phyloP scores from a whole-genome alignment of 1,140 invertebrate genomes.

The Lepidostoma basale region DNA sequence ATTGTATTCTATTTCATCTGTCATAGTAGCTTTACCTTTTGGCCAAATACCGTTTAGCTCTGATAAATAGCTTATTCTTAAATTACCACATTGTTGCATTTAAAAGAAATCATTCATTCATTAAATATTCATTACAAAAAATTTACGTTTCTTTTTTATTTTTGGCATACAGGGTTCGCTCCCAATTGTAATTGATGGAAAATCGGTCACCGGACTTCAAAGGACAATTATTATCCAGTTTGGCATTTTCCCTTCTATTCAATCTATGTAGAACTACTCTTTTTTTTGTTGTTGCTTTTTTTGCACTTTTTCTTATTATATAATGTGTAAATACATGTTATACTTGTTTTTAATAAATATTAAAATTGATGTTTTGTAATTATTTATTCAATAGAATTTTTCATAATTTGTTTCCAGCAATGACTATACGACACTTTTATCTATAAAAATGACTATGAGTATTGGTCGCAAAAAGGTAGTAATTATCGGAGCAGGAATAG shows the following conservation, averaged over 20 bases:
- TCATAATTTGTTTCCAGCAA: background rate
- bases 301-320: too few species aligned
- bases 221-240: too few species aligned
- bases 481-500: slow-evolving; percentile 65
- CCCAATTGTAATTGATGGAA: slow-evolving; percentile 20
- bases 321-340: too few species aligned
- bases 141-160: slow-evolving; percentile 15
- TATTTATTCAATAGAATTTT: background rate
- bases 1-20: too few species aligned
- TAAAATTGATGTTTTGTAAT: background rate
- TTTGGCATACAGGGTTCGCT: slow-evolving; percentile 23
- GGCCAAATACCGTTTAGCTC: too few species aligned
- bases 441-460: background rate
- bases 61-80: too few species aligned
- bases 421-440: background rate
- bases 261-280: too few species aligned
- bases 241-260: too few species aligned
- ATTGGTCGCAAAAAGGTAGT: slow-evolving; percentile 45
- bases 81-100: too few species aligned
- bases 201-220: background rate
- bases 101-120: too few species aligned
- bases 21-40: too few species aligned
- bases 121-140: too few species aligned
- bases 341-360: background rate
- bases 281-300: background rate